Percentiles rank a stretch among this genome's conserved stretches.
Conservation (phyloP, 2,797 vertebrate genomes). For the Petrocephalus sullivani region DNA sequence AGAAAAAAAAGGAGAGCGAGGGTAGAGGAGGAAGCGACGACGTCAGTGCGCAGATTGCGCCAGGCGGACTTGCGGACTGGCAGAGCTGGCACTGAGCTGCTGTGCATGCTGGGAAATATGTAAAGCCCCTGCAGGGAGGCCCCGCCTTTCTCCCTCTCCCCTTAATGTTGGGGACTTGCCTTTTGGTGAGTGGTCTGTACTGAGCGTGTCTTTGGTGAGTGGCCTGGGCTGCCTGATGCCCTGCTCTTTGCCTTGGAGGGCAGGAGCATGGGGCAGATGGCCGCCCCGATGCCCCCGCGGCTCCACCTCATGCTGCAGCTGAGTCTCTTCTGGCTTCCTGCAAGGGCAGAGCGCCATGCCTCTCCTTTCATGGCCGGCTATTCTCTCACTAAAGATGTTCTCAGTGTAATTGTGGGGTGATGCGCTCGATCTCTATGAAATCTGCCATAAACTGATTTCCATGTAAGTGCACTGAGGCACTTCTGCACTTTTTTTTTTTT, state of each 20-base stretch:
- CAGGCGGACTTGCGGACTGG: not conserved
- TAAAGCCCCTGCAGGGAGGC: not conserved
- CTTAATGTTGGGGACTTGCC: not conserved
- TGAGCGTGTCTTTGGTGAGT: not conserved
- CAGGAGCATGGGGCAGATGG: not conserved
- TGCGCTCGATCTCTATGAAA: not conserved
- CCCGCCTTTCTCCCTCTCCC: not conserved
- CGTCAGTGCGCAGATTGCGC: not conserved
- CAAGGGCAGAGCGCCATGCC: not conserved
- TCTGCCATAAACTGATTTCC: not conserved
- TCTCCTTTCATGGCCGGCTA: not conserved
- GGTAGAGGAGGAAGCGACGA: not conserved
- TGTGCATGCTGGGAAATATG: slow-evolving; percentile 5
- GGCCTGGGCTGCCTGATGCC: not conserved
- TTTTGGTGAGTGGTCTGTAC: not conserved
- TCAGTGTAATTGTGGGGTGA: not conserved
- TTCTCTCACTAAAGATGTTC: not conserved
- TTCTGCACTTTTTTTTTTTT: not conserved
- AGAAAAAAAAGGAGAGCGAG: not conserved
- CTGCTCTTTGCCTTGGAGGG: not conserved
- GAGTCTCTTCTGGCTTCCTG: slow-evolving; percentile 1
- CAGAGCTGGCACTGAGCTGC: not conserved
- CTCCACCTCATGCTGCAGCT: not conserved
- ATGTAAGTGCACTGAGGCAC: not conserved
- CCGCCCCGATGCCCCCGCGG: not conserved